Evolutionary conservation across 2,888 invertebrate genomes (phyloP).

Genomic region (Smittia sp.): DNA sequence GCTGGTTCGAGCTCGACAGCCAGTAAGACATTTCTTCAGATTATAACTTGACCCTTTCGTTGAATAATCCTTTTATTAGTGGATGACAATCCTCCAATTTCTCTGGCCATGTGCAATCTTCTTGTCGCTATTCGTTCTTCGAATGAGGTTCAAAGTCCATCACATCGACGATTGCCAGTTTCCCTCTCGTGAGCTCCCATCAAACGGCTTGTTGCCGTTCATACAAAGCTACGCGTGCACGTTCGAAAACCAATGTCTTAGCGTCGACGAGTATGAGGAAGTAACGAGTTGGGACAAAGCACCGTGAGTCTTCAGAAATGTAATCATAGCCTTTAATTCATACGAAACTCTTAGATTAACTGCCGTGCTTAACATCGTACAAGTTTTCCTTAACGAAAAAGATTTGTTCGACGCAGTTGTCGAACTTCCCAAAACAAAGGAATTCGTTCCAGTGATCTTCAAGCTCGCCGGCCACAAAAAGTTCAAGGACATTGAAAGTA

Average conservation of each 20-base stretch:
- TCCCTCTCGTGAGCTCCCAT: conserved; percentile 60
- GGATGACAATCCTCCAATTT: conserved; percentile 50
- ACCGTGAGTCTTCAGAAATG: conserved; percentile 56
- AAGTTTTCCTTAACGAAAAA: conserved; percentile 52
- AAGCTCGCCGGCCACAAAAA: conserved; percentile 50
- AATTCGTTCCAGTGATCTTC: conserved; percentile 51
- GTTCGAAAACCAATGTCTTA: conserved; percentile 58
- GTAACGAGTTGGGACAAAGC: conserved; percentile 61
- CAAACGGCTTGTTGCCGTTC: conserved; percentile 72
- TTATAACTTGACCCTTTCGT: background rate
- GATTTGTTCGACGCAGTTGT: conserved; percentile 49
- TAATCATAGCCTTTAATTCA: background rate
- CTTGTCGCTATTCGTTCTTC: conserved; percentile 50
- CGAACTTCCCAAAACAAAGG: conserved; percentile 50
- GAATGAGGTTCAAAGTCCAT: conserved; percentile 50
- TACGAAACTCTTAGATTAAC: conserved; percentile 46
- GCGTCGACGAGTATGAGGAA: conserved; percentile 58
- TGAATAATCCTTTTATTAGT: conserved; percentile 44
- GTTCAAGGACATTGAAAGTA: conserved; percentile 50
- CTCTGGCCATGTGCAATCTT: conserved; percentile 51
- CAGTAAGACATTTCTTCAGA: conserved; percentile 46
- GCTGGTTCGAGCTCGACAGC: conserved; percentile 51
- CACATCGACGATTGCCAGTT: conserved; percentile 51
- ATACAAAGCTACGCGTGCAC: conserved; percentile 78
- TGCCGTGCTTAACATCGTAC: conserved; percentile 52